phyloP scores from a whole-genome alignment of 2,113 vertebrate genomes.

The Procavia capensis region DNA sequence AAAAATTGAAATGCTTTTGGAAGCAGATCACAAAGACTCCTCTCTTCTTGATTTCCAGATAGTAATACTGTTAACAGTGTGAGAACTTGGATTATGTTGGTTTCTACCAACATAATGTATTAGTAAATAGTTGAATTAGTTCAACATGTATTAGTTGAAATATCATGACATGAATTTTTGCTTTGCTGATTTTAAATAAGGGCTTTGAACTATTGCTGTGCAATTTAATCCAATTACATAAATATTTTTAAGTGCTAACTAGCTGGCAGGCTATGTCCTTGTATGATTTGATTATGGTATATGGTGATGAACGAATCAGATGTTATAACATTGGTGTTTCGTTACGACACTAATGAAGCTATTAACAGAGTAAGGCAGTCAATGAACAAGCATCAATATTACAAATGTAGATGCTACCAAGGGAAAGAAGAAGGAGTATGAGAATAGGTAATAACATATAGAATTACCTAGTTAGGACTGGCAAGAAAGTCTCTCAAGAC shows the following conservation, averaged over 20 bases:
- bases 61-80: neutral
- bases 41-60: neutral
- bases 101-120: neutral
- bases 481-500: neutral
- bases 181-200: neutral
- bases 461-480: neutral
- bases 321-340: neutral
- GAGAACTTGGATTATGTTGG: neutral
- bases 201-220: neutral
- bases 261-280: neutral
- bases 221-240: slow-evolving; percentile 1
- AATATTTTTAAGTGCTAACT: slow-evolving; percentile 19
- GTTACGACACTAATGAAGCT: neutral
- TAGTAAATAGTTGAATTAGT: too few relatives aligned
- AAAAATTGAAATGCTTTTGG: neutral
- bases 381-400: neutral
- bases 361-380: neutral
- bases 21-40: neutral
- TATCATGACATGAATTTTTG: neutral
- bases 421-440: neutral
- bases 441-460: neutral
- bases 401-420: neutral
- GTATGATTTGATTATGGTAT: too few relatives aligned
- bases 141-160: neutral
- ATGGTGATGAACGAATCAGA: slow-evolving; percentile 6